Percentiles rank a stretch among this genome's conserved stretches.
These are phyloP conservation scores for Pteronotus mesoamericanus DNA, from an alignment of 2,797 vertebrate species.

Conservation along the genomic window DNA sequence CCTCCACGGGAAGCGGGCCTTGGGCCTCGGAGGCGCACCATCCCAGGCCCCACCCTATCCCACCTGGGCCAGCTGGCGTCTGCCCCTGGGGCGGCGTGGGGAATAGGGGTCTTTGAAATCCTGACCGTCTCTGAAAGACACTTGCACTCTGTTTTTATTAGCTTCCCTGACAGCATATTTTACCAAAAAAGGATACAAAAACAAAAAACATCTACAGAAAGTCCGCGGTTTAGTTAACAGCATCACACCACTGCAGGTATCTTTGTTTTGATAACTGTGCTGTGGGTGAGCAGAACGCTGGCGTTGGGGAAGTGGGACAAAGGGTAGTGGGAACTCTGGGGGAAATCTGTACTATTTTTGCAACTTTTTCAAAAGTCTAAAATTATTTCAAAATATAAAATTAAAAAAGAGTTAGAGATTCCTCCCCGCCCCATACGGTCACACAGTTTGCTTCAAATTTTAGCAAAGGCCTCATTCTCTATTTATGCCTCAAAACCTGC, in stretches of 20 bases:
- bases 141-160: not conserved
- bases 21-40: not conserved
- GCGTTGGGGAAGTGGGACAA: not conserved
- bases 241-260: not conserved
- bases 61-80: not conserved
- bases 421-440: accelerated
- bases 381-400: conserved; percentile 14
- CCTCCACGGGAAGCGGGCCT: not conserved
- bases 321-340: not conserved
- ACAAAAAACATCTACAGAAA: not conserved
- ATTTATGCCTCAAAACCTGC: not conserved
- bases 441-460: not conserved
- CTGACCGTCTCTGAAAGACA: not conserved
- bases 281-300: not conserved
- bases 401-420: not conserved
- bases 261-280: not conserved
- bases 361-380: not conserved
- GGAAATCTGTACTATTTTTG: not conserved
- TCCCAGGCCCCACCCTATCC: accelerated
- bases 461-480: accelerated
- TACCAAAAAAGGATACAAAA: not conserved
- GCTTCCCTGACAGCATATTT: not conserved
- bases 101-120: not conserved
- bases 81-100: not conserved
- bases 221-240: not conserved